Conservation (phyloP, 35 echinoderm and acorn worm species). For the Lytechinus variegatus region DNA sequence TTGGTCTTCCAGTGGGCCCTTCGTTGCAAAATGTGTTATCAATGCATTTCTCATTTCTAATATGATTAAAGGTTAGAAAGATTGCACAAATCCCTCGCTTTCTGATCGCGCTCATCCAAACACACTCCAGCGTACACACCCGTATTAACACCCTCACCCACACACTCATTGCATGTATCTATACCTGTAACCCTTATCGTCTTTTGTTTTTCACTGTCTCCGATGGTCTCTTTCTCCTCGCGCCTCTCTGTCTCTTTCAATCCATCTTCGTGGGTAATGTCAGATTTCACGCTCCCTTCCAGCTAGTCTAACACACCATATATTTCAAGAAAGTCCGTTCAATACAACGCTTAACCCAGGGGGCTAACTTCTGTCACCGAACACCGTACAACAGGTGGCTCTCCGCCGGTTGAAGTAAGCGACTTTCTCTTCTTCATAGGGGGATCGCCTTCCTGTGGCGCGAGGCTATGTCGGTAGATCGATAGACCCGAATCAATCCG, state of each 20-base stretch:
- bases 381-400: background rate
- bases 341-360: constrained; percentile 10
- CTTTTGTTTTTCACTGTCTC: background rate
- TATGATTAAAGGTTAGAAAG: too few species aligned
- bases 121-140: background rate
- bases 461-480: constrained; percentile 8
- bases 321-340: background rate
- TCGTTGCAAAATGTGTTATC: too few species aligned
- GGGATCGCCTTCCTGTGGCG: background rate
- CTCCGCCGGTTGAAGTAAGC: background rate
- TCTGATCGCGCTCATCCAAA: too few species aligned
- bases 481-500: background rate
- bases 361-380: background rate
- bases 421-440: background rate
- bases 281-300: background rate
- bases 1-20: too few species aligned
- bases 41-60: too few species aligned
- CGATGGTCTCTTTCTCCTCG: background rate
- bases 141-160: background rate
- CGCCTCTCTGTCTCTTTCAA: background rate
- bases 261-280: background rate
- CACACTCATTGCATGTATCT: background rate
- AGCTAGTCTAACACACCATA: constrained; percentile 2
- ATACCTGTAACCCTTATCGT: background rate
- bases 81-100: too few species aligned